These are phyloP conservation scores for Euplexia lucipara DNA, from an alignment of 2,888 invertebrate species.

Conservation along the genomic window DNA sequence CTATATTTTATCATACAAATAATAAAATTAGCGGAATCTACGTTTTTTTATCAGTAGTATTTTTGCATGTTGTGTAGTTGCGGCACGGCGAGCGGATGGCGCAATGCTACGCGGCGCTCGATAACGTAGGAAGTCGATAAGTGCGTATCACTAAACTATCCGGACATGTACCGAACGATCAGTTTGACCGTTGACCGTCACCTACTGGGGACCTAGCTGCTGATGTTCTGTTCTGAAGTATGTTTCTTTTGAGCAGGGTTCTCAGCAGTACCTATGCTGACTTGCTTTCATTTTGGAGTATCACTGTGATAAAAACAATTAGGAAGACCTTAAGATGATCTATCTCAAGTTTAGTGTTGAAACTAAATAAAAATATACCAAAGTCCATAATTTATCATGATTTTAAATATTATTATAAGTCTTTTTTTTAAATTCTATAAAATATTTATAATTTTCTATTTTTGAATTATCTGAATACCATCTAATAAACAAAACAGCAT, in stretches of 20 bases:
- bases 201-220: conserved; percentile 34
- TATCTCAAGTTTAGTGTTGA: background rate
- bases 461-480: background rate
- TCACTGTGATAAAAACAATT: background rate
- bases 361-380: background rate
- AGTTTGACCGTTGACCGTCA: conserved; percentile 63
- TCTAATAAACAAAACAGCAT: background rate
- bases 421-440: background rate
- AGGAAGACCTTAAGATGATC: background rate
- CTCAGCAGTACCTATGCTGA: background rate
- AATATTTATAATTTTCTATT: too few species aligned
- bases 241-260: background rate
- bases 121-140: conserved; percentile 87
- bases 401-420: background rate
- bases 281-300: conserved; percentile 12
- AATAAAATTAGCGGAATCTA: conserved; percentile 19
- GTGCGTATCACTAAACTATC: conserved; percentile 69
- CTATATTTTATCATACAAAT: background rate
- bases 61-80: conserved; percentile 59
- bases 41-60: conserved; percentile 39
- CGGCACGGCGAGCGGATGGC: conserved; percentile 74
- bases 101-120: conserved; percentile 63
- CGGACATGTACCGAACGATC: conserved; percentile 64
- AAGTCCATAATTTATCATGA: background rate
- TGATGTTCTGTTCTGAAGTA: conserved; percentile 4